phyloP scores from a whole-genome alignment of 2,113 vertebrate genomes.

The Aegotheles bennettii region DNA sequence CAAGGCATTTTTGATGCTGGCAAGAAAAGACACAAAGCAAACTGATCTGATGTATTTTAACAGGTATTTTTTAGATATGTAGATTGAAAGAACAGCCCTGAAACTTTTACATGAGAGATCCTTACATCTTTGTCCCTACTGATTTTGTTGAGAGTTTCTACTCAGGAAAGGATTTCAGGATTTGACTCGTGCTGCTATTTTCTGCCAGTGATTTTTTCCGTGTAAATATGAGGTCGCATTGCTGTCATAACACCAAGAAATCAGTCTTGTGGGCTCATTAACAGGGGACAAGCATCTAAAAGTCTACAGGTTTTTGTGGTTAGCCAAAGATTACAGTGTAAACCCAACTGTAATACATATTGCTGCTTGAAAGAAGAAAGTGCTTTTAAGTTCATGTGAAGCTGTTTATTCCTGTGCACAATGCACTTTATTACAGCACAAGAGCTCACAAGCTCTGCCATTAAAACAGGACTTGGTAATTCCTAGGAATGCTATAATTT shows the following conservation, averaged over 20 bases:
- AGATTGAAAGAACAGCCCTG: neutral
- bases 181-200: neutral
- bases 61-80: neutral
- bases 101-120: neutral
- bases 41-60: neutral
- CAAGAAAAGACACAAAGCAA: slow-evolving; percentile 10
- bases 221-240: neutral
- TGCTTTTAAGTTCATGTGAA: neutral
- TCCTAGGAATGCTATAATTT: neutral
- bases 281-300: neutral
- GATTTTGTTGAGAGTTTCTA: neutral
- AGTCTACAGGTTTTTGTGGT: neutral
- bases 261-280: neutral
- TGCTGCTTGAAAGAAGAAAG: neutral
- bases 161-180: neutral
- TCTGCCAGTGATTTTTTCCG: neutral
- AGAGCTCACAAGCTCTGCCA: neutral
- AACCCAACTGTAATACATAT: neutral
- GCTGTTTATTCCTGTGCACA: neutral
- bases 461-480: neutral
- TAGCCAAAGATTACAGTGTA: neutral
- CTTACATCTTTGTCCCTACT: neutral
- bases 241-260: neutral
- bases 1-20: slow-evolving; percentile 14
- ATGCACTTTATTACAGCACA: neutral